Evolutionary conservation across 2,797 vertebrate genomes (phyloP).

Genomic region (Trematomus bernacchii): DNA sequence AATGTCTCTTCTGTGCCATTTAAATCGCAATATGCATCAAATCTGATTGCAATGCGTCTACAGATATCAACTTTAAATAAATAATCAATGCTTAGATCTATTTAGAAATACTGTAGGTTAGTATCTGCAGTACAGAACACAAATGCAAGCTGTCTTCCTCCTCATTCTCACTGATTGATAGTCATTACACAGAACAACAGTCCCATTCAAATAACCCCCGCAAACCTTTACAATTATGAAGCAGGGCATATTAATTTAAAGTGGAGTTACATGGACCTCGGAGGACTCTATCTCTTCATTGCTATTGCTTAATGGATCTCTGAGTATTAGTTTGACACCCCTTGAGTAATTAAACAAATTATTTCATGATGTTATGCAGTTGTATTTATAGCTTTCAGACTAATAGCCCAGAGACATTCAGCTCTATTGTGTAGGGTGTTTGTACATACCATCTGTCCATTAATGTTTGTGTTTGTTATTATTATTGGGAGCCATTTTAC

Average conservation of each 20-base stretch:
- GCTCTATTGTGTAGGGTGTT: background rate
- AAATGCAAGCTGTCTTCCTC: conserved; percentile 5
- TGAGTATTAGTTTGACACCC: conserved; percentile 36
- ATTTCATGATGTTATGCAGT: conserved; percentile 39
- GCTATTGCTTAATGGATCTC: conserved; percentile 42
- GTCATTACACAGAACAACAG: conserved; percentile 34
- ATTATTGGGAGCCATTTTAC: conserved; percentile 46
- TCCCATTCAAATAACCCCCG: conserved; percentile 26
- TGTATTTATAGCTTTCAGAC: conserved; percentile 29
- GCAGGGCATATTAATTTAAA: conserved; percentile 55
- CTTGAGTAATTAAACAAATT: conserved; percentile 44
- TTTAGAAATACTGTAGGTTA: conserved; percentile 27
- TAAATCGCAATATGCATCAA: background rate
- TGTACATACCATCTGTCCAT: background rate
- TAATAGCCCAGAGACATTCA: background rate
- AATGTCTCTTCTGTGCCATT: background rate
- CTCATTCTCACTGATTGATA: conserved; percentile 40
- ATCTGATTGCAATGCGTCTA: conserved; percentile 1
- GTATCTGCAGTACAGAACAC: conserved; percentile 15
- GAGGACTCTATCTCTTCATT: conserved; percentile 20
- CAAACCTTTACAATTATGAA: conserved; percentile 35
- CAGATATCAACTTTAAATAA: conserved; percentile 12
- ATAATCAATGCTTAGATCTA: background rate
- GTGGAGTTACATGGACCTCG: conserved; percentile 8
- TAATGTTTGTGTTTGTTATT: conserved; percentile 11